Evolutionary conservation across 1,140 invertebrate genomes (phyloP).

Genomic region (Drosophila ficusphila): DNA sequence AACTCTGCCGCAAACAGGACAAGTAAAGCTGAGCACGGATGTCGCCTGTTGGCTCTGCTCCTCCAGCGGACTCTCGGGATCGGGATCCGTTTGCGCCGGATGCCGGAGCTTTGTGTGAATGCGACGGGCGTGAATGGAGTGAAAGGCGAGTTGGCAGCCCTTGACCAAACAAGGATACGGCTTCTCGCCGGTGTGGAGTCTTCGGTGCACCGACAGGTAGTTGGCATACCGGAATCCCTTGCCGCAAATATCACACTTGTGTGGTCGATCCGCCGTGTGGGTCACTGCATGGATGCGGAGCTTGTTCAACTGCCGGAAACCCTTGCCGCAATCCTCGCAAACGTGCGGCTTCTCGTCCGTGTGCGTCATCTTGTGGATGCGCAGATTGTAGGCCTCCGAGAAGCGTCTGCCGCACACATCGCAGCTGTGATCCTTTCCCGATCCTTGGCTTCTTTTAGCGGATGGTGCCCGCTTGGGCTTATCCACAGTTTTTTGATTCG

Average conservation of each 20-base stretch:
- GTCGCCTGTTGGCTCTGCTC: background rate
- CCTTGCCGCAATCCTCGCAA: conserved; percentile 71
- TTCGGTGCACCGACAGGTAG: conserved; percentile 85
- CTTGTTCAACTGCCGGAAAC: conserved; percentile 70
- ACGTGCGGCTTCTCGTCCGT: conserved; percentile 78
- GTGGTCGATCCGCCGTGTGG: conserved; percentile 85
- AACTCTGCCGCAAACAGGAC: conserved; percentile 59
- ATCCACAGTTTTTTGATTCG: background rate
- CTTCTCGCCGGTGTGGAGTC: conserved; percentile 92
- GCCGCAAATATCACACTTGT: conserved; percentile 85
- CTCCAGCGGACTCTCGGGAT: background rate
- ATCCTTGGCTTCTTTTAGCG: background rate
- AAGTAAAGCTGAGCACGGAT: conserved; percentile 55
- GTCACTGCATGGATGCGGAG: conserved; percentile 85
- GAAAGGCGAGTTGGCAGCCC: conserved; percentile 50
- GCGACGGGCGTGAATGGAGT: conserved; percentile 70
- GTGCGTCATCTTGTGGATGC: conserved; percentile 75
- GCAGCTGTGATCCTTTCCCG: conserved; percentile 20
- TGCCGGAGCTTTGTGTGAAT: conserved; percentile 63
- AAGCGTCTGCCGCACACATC: conserved; percentile 53
- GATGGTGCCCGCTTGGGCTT: background rate
- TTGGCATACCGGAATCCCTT: conserved; percentile 86
- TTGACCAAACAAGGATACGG: conserved; percentile 85
- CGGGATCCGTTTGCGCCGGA: background rate
- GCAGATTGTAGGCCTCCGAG: conserved; percentile 65